These are phyloP conservation scores for Idaea straminata DNA, from an alignment of 2,888 invertebrate species.

Conservation along the genomic window DNA sequence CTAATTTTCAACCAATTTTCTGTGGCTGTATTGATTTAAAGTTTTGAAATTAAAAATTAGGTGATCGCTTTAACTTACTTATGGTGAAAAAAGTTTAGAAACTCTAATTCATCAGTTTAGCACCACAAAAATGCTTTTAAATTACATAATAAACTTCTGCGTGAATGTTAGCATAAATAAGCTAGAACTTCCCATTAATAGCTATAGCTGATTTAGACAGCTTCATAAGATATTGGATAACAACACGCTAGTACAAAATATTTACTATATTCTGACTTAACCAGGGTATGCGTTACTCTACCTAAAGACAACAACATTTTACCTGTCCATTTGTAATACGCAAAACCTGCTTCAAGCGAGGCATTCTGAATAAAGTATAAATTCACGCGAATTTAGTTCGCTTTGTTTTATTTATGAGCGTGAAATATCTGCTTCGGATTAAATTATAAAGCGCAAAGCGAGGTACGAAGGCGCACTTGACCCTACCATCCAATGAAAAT, in stretches of 20 bases:
- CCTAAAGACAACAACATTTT: neutral
- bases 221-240: neutral
- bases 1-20: neutral
- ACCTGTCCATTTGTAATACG: constrained; percentile 29
- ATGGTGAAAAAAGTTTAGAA: neutral
- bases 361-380: constrained; percentile 40
- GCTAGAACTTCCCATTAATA: neutral
- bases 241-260: neutral
- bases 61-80: neutral
- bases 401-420: constrained; percentile 53
- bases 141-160: neutral
- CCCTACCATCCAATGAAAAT: constrained; percentile 56
- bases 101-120: neutral
- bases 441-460: constrained; percentile 49
- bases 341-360: constrained; percentile 34
- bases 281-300: neutral
- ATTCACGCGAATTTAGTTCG: constrained; percentile 48
- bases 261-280: neutral
- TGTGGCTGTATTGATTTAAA: neutral
- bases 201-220: neutral
- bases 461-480: constrained; percentile 42
- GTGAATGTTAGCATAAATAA: no score
- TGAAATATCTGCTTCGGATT: constrained; percentile 52
- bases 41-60: neutral
- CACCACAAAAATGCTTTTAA: neutral